Conservation (phyloP, 2,888 invertebrate species). For the Mellilla xanthometata region DNA sequence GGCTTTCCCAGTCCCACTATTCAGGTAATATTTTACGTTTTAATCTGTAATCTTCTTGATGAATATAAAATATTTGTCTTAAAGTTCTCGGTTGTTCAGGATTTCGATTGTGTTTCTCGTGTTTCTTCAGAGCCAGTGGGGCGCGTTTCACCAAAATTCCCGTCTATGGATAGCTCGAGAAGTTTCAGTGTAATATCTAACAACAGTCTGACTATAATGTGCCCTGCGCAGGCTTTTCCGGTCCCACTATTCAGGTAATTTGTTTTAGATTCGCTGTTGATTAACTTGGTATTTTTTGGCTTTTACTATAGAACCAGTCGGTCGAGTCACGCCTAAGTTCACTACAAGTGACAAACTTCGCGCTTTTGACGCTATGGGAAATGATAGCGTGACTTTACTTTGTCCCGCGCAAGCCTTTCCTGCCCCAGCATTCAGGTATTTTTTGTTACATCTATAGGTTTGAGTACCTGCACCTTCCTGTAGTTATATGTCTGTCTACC, state of each 20-base stretch:
- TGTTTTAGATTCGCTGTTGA: constrained; percentile 16
- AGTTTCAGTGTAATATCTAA: constrained; percentile 80
- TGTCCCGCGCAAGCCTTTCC: constrained; percentile 91
- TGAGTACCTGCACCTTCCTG: no score
- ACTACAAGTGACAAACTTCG: constrained; percentile 84
- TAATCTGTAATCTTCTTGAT: no score
- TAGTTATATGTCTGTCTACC: constrained; percentile 4
- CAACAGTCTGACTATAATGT: constrained; percentile 84
- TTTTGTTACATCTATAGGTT: no score
- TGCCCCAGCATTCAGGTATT: constrained; percentile 85
- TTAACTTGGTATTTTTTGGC: no score
- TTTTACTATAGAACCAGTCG: constrained; percentile 84
- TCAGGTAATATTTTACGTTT: constrained; percentile 80
- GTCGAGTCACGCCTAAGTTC: constrained; percentile 86
- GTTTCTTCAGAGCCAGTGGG: constrained; percentile 84
- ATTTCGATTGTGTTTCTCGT: constrained; percentile 55
- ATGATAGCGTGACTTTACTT: constrained; percentile 80
- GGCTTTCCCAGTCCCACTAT: constrained; percentile 88
- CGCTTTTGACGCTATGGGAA: constrained; percentile 81
- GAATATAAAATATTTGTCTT: not conserved
- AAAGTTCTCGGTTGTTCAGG: constrained; percentile 78
- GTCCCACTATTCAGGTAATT: constrained; percentile 88
- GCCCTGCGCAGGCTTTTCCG: constrained; percentile 90
- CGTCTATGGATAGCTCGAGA: constrained; percentile 84
- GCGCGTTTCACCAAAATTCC: constrained; percentile 84